phyloP scores from a whole-genome alignment of 92 coral and sea anemone genomes.

The Umimayanthus kanabou region DNA sequence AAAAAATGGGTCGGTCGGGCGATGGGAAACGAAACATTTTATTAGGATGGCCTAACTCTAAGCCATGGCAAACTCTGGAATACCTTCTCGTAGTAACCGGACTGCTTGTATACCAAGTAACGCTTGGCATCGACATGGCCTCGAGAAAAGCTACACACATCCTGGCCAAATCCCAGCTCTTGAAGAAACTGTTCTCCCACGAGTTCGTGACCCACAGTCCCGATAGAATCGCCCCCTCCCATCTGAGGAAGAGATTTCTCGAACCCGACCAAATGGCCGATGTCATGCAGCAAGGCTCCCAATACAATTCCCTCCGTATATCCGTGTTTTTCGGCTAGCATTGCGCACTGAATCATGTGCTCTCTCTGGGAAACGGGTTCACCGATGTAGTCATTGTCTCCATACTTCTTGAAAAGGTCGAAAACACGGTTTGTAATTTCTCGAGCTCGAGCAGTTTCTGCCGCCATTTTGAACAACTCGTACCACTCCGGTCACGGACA shows the following conservation, averaged over 20 bases:
- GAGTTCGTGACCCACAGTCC: slow-evolving; percentile 75
- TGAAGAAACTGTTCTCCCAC: slow-evolving; percentile 82
- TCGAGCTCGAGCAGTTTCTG: slow-evolving; percentile 19
- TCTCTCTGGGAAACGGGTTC: slow-evolving; percentile 89
- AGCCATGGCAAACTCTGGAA: too few relatives aligned
- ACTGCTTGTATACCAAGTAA: slow-evolving; percentile 79
- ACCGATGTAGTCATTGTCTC: slow-evolving; percentile 82
- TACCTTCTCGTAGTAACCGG: slow-evolving; percentile 81
- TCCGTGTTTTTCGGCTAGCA: slow-evolving; percentile 95
- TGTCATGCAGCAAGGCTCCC: slow-evolving; percentile 92
- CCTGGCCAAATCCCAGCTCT: slow-evolving; percentile 84
- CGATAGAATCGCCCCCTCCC: slow-evolving; percentile 63
- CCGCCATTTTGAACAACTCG: slow-evolving; percentile 32
- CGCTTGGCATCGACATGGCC: slow-evolving; percentile 98
- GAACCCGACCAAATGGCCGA: slow-evolving; percentile 86
- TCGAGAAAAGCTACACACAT: slow-evolving; percentile 78
- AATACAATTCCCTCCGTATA: slow-evolving; percentile 72
- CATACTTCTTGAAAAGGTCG: slow-evolving; percentile 80
- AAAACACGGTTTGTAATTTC: slow-evolving; percentile 59
- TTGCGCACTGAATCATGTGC: slow-evolving; percentile 94
- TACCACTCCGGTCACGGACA: slow-evolving; percentile 3
- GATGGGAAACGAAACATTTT: too few relatives aligned
- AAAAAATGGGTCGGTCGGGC: too few relatives aligned
- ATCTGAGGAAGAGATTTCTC: slow-evolving; percentile 70
- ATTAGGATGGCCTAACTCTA: too few relatives aligned